These are phyloP conservation scores for Limnephilus marmoratus DNA, from an alignment of 2,888 invertebrate genomes.

Conservation along the genomic window DNA sequence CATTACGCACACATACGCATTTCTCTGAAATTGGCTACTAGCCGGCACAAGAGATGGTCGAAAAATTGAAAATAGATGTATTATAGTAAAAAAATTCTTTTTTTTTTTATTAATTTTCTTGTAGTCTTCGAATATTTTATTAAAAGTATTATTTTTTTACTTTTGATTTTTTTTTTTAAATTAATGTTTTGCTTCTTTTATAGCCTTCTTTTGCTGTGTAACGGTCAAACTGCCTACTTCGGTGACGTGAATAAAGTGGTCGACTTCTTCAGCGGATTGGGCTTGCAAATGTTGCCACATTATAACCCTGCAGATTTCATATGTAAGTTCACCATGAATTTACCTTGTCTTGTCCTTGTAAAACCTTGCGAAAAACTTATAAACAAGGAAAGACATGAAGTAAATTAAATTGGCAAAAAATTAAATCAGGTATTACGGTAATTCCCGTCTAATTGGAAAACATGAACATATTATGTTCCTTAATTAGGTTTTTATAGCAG, in stretches of 20 bases:
- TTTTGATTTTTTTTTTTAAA: background rate
- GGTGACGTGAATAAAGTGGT: constrained; percentile 85
- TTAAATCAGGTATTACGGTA: background rate
- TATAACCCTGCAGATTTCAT: constrained; percentile 93
- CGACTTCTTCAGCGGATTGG: constrained; percentile 84
- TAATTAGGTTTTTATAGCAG: background rate
- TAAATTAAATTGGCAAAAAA: background rate
- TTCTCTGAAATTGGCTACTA: no score
- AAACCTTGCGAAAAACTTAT: background rate
- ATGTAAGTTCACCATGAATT: constrained; percentile 76
- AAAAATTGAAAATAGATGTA: no score
- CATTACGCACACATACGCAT: no score
- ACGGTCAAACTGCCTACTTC: constrained; percentile 87
- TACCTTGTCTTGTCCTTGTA: background rate
- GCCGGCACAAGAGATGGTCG: no score
- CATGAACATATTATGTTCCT: background rate
- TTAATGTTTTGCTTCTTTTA: background rate
- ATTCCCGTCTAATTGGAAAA: background rate
- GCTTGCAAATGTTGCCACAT: constrained; percentile 84
- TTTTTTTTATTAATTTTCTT: no score
- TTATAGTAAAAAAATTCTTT: no score
- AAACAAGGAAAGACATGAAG: background rate
- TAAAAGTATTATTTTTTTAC: no score
- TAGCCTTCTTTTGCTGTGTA: constrained; percentile 81
- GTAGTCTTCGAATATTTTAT: no score